phyloP scores from a whole-genome alignment of 2,113 vertebrate genomes.

The Psittacara wagleri region DNA sequence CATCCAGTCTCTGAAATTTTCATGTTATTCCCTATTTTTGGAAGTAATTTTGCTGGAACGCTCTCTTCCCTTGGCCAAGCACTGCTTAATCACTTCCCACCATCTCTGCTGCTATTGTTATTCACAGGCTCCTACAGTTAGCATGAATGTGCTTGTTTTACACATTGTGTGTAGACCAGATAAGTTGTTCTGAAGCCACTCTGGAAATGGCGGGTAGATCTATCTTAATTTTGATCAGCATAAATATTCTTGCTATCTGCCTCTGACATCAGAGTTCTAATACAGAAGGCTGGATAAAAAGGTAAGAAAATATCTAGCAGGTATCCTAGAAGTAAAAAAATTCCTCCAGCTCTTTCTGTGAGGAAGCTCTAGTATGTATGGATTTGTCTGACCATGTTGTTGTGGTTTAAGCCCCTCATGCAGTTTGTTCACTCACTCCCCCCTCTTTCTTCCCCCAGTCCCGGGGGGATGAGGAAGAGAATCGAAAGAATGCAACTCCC shows the following conservation, averaged over 20 bases:
- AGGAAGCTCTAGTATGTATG: background rate
- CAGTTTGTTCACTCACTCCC: no score
- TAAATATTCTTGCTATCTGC: background rate
- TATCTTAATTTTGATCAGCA: background rate
- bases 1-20: background rate
- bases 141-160: background rate
- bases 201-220: rapidly evolving
- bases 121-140: background rate
- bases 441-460: no score
- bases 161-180: background rate
- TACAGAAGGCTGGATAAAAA: background rate
- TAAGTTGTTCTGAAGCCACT: background rate
- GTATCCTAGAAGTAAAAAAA: background rate
- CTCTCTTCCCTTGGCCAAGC: background rate
- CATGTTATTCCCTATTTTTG: background rate
- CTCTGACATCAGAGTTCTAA: background rate
- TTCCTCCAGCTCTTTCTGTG: background rate
- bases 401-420: no score
- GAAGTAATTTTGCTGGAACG: background rate
- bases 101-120: background rate
- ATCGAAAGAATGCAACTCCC: no score
- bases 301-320: background rate
- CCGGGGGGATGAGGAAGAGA: no score
- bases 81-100: background rate
- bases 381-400: background rate